phyloP scores from a whole-genome alignment of 1,140 invertebrate genomes.

The Drosophila dunni region DNA sequence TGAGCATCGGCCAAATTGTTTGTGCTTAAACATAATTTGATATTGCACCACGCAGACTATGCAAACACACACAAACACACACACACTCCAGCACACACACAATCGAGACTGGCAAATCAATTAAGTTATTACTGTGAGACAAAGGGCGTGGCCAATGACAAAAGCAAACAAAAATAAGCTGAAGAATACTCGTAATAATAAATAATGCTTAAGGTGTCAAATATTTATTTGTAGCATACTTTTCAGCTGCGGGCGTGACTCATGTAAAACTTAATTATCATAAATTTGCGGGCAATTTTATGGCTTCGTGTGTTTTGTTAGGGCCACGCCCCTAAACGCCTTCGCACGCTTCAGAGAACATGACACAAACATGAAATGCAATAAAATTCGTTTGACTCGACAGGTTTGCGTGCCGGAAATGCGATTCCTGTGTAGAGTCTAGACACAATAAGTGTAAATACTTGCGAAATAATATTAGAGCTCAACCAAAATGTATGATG shows the following conservation, averaged over 20 bases:
- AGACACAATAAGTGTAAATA: slow-evolving; percentile 55
- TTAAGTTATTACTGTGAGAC: slow-evolving; percentile 7
- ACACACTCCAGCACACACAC: neutral
- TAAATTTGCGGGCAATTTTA: slow-evolving; percentile 34
- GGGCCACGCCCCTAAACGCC: neutral
- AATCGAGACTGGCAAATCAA: slow-evolving; percentile 12
- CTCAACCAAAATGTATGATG: neutral
- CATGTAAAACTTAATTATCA: slow-evolving; percentile 41
- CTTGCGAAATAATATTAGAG: slow-evolving; percentile 49
- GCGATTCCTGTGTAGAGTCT: slow-evolving; percentile 73
- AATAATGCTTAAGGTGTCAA: slow-evolving; percentile 14
- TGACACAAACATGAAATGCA: slow-evolving; percentile 52
- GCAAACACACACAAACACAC: neutral
- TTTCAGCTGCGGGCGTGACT: slow-evolving; percentile 31
- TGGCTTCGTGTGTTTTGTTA: slow-evolving; percentile 18
- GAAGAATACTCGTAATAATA: slow-evolving; percentile 17
- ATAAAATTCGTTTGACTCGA: slow-evolving; percentile 59
- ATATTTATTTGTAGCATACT: slow-evolving; percentile 44
- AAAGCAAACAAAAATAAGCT: slow-evolving; percentile 11
- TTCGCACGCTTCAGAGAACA: neutral
- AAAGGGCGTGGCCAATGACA: slow-evolving; percentile 3
- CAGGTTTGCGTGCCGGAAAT: slow-evolving; percentile 69
- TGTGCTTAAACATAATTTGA: slow-evolving; percentile 40
- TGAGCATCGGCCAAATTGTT: slow-evolving; percentile 24
- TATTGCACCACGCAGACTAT: slow-evolving; percentile 21